phyloP scores from a whole-genome alignment of 2,113 vertebrate species.

The Neofelis nebulosa region DNA sequence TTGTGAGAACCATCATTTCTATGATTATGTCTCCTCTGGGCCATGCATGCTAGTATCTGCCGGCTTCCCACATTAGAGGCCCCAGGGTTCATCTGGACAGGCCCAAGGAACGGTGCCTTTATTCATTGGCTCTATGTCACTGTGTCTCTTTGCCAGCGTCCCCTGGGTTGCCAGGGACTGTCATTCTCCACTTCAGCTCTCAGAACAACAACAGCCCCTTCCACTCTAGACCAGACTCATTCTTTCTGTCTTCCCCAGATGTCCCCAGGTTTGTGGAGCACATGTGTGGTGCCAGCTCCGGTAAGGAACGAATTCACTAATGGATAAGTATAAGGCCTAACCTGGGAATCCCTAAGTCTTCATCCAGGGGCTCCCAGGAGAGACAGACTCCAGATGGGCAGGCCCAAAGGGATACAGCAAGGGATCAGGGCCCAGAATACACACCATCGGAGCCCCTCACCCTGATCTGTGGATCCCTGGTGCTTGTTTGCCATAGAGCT shows the following conservation, averaged over 20 bases:
- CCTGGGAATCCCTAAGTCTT: neutral
- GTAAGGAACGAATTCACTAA: neutral
- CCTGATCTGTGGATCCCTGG: neutral
- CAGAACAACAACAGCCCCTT: neutral
- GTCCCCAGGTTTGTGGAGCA: neutral
- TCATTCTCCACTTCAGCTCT: neutral
- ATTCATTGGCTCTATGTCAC: neutral
- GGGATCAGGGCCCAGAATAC: neutral
- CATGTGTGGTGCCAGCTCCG: neutral
- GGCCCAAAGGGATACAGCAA: rapidly evolving
- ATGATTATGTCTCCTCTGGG: neutral
- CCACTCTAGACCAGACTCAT: neutral
- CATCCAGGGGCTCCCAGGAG: neutral
- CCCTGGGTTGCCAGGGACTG: neutral
- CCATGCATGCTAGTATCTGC: neutral
- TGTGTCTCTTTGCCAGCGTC: neutral
- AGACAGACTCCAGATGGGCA: neutral
- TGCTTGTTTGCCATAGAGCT: neutral
- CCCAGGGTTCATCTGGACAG: neutral
- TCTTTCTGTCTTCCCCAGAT: neutral
- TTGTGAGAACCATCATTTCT: neutral
- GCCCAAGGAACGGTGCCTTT: neutral
- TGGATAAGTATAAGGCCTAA: neutral
- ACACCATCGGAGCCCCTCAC: rapidly evolving
- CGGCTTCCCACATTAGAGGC: neutral